Base-by-base conservation (phyloP, 2,797 vertebrate genomes). In the Gadopsis marmoratus region DNA sequence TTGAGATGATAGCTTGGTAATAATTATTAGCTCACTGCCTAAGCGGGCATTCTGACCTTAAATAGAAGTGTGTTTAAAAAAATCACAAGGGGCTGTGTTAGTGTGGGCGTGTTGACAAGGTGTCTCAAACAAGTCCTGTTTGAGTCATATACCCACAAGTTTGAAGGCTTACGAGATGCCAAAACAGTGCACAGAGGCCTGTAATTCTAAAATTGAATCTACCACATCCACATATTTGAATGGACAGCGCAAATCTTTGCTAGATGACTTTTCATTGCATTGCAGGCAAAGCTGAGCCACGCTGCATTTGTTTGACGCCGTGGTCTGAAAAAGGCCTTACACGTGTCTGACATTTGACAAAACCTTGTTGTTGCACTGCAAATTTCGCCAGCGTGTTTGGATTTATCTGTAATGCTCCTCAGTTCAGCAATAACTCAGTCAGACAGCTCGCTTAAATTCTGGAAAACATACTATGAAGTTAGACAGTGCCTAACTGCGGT, bases 311-410 rank as follows among this genome's bases (percentile, higher is more conserved):
- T 43, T 51, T 19, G 6, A 74, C 1, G 2, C 11, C n/a, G 17
- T 33, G 26, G n/a, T 78, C 53, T 45, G 55, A 78, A 66, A 45
- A 48, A n/a, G n/a, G n/a, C 8, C 19, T 48, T 2, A 51, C 13
- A 26, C 45, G 63, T 33, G 8, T 64, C 45, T 58, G 55, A 31
- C 9, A 33, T 56, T 73, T 1, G 12, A 56, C 51, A 56, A 37
- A 12, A 13, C 7, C 61, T 12, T 29, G 12, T 39, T 64, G 60
- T 75, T 60, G 31, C 31, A 53, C 45, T 64, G 12, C 8, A 45
- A 47, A 71, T 17, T 33, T 26, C 53, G 16, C 31, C n/a, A 37
- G 29, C 21, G 8, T 21, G 21, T 41, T 69, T 43, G 14, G n/a
- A 54, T 41, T 23, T 17, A 37, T 64, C 14, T 51, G 3, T 23